These are phyloP conservation scores for Phataginus tricuspis DNA, from an alignment of 2,797 vertebrate species.

Conservation along the genomic window DNA sequence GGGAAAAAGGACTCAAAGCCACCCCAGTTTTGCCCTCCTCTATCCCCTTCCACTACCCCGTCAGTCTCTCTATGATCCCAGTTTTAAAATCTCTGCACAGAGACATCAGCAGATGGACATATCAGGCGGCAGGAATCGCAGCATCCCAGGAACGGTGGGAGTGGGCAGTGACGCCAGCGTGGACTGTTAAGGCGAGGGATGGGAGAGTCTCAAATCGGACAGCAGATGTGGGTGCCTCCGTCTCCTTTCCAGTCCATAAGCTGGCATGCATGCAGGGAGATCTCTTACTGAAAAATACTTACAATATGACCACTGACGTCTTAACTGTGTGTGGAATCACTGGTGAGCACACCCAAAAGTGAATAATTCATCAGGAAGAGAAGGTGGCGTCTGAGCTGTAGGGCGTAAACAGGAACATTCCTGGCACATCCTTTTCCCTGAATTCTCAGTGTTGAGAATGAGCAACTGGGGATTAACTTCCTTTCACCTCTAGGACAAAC, in stretches of 20 bases:
- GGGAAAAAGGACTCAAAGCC: background rate
- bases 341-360: background rate
- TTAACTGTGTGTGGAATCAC: background rate
- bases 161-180: background rate
- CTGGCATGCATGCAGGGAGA: background rate
- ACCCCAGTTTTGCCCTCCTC: background rate
- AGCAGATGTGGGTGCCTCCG: accelerated
- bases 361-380: background rate
- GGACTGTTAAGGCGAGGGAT: background rate
- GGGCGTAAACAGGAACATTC: background rate
- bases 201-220: background rate
- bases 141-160: background rate
- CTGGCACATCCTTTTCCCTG: conserved; percentile 3
- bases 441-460: background rate
- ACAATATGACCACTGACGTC: background rate
- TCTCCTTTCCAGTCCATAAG: background rate
- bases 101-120: background rate
- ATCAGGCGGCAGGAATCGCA: accelerated
- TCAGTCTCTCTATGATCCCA: background rate
- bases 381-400: background rate
- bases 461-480: background rate
- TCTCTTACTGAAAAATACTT: background rate
- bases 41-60: accelerated
- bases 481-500: background rate
- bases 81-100: background rate